Evolutionary conservation across 2,113 vertebrate species (phyloP).

Genomic region (Arothron firmamentum): DNA sequence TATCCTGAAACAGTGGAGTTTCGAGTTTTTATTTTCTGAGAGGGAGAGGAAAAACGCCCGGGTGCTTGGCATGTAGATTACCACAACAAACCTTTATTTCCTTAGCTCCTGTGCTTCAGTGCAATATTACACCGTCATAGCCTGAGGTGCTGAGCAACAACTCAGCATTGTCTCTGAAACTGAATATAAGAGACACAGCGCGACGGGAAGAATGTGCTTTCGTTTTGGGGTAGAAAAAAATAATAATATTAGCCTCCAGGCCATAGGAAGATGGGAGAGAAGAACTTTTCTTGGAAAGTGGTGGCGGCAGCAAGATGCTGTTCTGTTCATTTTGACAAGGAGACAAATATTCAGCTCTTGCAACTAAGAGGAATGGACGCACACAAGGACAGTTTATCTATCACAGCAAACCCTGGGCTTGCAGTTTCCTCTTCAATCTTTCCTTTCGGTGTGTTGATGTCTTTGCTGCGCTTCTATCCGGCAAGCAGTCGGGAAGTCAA

Average conservation of each 20-base stretch:
- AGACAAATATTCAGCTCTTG: background rate
- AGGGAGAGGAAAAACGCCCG: background rate
- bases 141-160: slow-evolving; percentile 43
- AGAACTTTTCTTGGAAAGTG: slow-evolving; percentile 53
- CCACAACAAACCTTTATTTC: slow-evolving; percentile 17
- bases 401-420: background rate
- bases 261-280: slow-evolving; percentile 19
- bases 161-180: slow-evolving; percentile 33
- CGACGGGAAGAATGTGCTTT: slow-evolving; percentile 29
- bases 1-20: slow-evolving; percentile 15
- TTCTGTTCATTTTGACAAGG: background rate
- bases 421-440: background rate
- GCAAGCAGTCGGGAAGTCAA: slow-evolving; percentile 26
- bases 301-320: slow-evolving; percentile 7
- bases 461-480: background rate
- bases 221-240: slow-evolving; percentile 21
- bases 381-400: slow-evolving; percentile 2
- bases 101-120: slow-evolving; percentile 8
- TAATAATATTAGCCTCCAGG: slow-evolving; percentile 42
- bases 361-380: background rate
- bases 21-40: slow-evolving; percentile 15
- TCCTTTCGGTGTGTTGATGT: slow-evolving; percentile 8
- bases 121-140: slow-evolving; percentile 19
- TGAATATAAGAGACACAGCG: slow-evolving; percentile 27
- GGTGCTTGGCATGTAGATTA: background rate